phyloP scores from a whole-genome alignment of 92 coral and sea anemone genomes.

The Montipora capitata region DNA sequence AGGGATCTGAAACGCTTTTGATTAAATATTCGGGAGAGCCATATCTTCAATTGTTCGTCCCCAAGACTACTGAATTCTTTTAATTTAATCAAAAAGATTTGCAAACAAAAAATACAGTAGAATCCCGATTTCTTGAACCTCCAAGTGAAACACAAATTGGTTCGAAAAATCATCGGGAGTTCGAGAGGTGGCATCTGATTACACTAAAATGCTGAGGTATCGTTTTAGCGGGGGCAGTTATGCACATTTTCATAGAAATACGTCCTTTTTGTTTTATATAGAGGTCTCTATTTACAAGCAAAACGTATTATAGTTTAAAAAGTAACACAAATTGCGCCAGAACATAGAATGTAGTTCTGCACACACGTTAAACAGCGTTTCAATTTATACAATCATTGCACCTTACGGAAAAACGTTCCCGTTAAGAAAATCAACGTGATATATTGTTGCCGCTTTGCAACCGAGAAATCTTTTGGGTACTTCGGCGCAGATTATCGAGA shows the following conservation, averaged over 20 bases:
- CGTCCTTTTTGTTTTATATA: background rate
- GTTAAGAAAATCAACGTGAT: no score
- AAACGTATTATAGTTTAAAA: background rate
- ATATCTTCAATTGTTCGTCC: no score
- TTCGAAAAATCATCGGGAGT: background rate
- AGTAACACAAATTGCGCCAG: background rate
- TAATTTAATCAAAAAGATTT: no score
- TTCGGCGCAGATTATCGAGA: background rate
- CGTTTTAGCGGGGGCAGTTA: background rate
- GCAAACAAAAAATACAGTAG: background rate
- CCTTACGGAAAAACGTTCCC: no score
- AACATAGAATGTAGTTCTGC: background rate
- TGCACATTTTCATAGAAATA: background rate
- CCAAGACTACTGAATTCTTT: no score
- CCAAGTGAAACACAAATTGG: background rate
- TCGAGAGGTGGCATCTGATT: background rate
- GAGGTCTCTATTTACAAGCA: background rate
- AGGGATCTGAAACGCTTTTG: no score
- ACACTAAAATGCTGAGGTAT: background rate
- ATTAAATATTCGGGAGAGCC: no score
- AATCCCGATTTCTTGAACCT: background rate
- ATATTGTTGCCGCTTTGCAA: no score
- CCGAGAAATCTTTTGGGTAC: no score
- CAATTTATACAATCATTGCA: no score
- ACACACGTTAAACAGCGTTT: no score